Evolutionary conservation across 1,140 invertebrate genomes (phyloP).

Genomic region (Drosophila pseudoananassae): DNA sequence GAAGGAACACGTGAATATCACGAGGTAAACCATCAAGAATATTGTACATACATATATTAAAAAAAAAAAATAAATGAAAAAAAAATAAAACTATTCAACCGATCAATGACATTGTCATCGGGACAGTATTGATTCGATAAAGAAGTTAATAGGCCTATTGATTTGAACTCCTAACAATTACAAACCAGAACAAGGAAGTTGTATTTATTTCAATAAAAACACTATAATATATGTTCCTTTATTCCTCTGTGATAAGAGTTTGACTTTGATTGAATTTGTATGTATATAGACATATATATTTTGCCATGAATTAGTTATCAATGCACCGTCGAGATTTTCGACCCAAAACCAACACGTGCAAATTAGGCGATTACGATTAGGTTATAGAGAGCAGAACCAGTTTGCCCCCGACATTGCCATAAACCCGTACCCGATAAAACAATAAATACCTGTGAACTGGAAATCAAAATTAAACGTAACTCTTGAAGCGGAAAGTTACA

Average conservation of each 20-base stretch:
- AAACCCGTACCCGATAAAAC: conserved; percentile 15
- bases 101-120: conserved; percentile 30
- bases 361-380: conserved; percentile 15
- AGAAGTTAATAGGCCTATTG: not conserved
- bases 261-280: not conserved
- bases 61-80: not conserved
- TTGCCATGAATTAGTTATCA: not conserved
- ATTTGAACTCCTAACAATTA: no score
- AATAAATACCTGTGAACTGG: conserved; percentile 8
- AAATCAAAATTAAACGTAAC: conserved; percentile 7
- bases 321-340: not conserved
- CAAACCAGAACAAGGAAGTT: not conserved
- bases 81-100: not conserved
- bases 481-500: conserved; percentile 19
- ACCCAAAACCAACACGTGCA: not conserved
- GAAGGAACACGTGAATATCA: conserved; percentile 41
- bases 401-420: not conserved
- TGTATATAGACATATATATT: no score
- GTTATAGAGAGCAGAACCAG: conserved; percentile 6
- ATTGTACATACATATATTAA: not conserved
- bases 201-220: not conserved
- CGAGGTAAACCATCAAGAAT: conserved; percentile 23
- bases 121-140: conserved; percentile 11
- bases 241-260: conserved; percentile 1
- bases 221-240: not conserved